Evolutionary conservation across 2,888 invertebrate genomes (phyloP).

Genomic region (Miltochrista miniata): DNA sequence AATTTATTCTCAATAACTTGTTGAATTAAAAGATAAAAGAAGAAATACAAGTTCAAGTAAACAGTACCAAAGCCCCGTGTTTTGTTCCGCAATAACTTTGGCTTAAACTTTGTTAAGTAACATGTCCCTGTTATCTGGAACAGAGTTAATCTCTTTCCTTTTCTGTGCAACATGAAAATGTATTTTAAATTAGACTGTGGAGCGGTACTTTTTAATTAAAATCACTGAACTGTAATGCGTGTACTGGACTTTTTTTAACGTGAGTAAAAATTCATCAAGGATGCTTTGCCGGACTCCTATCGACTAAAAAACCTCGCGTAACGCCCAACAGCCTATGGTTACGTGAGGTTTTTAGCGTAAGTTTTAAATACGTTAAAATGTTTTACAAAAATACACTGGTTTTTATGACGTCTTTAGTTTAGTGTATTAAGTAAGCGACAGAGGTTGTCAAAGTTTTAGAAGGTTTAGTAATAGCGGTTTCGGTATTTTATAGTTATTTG

Average conservation of each 20-base stretch:
- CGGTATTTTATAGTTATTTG: too few species aligned
- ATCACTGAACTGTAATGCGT: background rate
- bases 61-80: slow-evolving; percentile 8
- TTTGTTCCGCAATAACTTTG: slow-evolving; percentile 21
- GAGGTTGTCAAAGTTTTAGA: too few species aligned
- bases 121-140: slow-evolving; percentile 24
- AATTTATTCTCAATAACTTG: too few species aligned
- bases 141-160: slow-evolving; percentile 19
- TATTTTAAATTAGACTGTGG: slow-evolving; percentile 19
- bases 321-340: too few species aligned
- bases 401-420: background rate
- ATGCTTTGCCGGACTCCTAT: too few species aligned
- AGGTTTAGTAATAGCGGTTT: too few species aligned
- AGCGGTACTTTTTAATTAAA: background rate
- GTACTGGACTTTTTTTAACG: background rate
- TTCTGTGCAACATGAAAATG: slow-evolving; percentile 11
- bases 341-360: too few species aligned
- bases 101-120: slow-evolving; percentile 29
- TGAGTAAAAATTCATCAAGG: too few species aligned
- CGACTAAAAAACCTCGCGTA: too few species aligned
- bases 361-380: background rate
- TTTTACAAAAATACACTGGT: background rate
- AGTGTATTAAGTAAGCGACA: too few species aligned
- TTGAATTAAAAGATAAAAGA: background rate
- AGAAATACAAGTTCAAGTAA: slow-evolving; percentile 26